These are phyloP conservation scores for Myocastor coypus DNA, from an alignment of 2,113 vertebrate species.

Conservation along the genomic window DNA sequence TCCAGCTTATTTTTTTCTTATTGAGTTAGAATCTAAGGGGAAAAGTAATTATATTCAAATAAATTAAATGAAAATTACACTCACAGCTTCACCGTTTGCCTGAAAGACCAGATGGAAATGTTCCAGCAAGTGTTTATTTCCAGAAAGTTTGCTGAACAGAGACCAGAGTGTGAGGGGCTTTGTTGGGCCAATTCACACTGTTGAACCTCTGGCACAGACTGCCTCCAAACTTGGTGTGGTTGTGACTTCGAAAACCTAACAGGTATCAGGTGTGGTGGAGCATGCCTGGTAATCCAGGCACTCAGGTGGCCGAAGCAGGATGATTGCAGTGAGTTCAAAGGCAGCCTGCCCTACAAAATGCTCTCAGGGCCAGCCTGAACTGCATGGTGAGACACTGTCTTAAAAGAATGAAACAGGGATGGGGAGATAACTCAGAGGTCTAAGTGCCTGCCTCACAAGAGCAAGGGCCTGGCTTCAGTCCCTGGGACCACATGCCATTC, in stretches of 20 bases:
- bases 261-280: conserved; percentile 65
- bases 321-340: neutral
- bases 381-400: neutral
- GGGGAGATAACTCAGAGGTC: no score
- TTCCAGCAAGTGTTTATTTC: conserved; percentile 27
- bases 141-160: conserved; percentile 77
- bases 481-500: no score
- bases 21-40: conserved; percentile 33
- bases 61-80: conserved; percentile 66
- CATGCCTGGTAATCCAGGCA: neutral
- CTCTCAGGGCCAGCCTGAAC: neutral
- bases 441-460: no score
- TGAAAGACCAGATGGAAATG: conserved; percentile 8
- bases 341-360: neutral
- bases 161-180: conserved; percentile 69
- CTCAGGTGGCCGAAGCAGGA: neutral
- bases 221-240: conserved; percentile 87
- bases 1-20: neutral
- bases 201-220: conserved; percentile 75
- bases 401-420: neutral
- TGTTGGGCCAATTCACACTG: conserved; percentile 57
- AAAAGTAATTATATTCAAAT: conserved; percentile 44
- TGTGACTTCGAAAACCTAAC: conserved; percentile 86
- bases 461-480: no score
- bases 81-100: conserved; percentile 3